phyloP scores from a whole-genome alignment of 2,888 invertebrate genomes.

The Hydriomena furcata region DNA sequence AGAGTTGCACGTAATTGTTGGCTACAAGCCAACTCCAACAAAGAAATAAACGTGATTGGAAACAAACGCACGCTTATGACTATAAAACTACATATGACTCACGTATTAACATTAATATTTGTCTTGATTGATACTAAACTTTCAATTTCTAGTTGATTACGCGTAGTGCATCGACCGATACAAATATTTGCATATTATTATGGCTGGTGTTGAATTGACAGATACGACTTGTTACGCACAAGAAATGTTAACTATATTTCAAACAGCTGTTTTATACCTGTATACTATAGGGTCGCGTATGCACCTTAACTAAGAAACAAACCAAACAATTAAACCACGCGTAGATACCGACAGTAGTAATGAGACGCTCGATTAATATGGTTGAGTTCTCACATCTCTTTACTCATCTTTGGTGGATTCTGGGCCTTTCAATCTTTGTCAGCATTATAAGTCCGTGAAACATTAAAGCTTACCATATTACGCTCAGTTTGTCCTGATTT shows the following conservation, averaged over 20 bases:
- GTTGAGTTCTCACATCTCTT: not conserved
- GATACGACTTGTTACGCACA: slow-evolving; percentile 21
- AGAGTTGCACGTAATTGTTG: slow-evolving; percentile 22
- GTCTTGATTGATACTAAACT: slow-evolving; percentile 36
- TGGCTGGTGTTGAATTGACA: slow-evolving; percentile 25
- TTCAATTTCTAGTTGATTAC: slow-evolving; percentile 35
- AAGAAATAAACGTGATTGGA: slow-evolving; percentile 31
- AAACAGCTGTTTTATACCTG: slow-evolving; percentile 9
- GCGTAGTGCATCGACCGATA: slow-evolving; percentile 36
- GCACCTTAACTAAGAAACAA: no score
- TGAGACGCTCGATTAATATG: not conserved
- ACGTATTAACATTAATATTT: slow-evolving; percentile 31
- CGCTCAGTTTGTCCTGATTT: slow-evolving; percentile 33
- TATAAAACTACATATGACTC: slow-evolving; percentile 27
- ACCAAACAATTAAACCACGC: no score
- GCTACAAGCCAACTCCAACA: slow-evolving; percentile 31
- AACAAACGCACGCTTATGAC: slow-evolving; percentile 15
- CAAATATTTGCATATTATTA: slow-evolving; percentile 29
- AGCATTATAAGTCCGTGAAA: slow-evolving; percentile 19
- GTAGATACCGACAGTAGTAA: no score
- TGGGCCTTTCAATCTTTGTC: slow-evolving; percentile 16
- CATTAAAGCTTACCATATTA: slow-evolving; percentile 14
- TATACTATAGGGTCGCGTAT: no score
- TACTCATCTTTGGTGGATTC: not conserved
- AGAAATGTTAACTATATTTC: slow-evolving; percentile 17